Percentiles rank a stretch among this genome's conserved stretches.
Conservation (phyloP, 2,888 invertebrate species). For the Agonopterix heracliana region DNA sequence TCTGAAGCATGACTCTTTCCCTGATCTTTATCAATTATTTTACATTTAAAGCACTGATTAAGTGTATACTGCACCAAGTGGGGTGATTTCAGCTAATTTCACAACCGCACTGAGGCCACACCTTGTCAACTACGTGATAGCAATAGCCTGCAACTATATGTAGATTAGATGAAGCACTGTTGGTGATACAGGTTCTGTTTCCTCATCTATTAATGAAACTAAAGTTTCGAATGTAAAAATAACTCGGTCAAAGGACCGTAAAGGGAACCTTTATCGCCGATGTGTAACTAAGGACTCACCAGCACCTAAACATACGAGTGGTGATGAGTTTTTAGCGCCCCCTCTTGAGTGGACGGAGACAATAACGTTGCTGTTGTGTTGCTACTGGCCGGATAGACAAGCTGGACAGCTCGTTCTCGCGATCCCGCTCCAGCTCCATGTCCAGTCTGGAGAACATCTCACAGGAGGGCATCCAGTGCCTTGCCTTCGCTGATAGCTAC, state of each 20-base stretch:
- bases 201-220: not conserved
- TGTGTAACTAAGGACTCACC: not conserved
- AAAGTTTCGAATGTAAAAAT: too few relatives aligned
- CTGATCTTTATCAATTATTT: slow-evolving; percentile 10
- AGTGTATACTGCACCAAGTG: slow-evolving; percentile 36
- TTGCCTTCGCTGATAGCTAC: slow-evolving; percentile 97
- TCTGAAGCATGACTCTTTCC: slow-evolving; percentile 43
- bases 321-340: not conserved
- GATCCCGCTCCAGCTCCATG: slow-evolving; percentile 98
- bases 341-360: slow-evolving; percentile 19
- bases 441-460: slow-evolving; percentile 98
- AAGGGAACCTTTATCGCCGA: too few relatives aligned
- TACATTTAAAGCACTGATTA: slow-evolving; percentile 19
- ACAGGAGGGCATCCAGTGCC: slow-evolving; percentile 96
- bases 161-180: slow-evolving; percentile 31
- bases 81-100: slow-evolving; percentile 66
- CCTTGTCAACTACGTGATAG: slow-evolving; percentile 38
- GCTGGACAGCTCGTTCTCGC: slow-evolving; percentile 96
- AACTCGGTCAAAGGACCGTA: too few relatives aligned
- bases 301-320: not conserved
- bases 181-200: slow-evolving; percentile 5
- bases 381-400: slow-evolving; percentile 90
- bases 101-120: slow-evolving; percentile 52
- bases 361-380: slow-evolving; percentile 52
- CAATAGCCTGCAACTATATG: slow-evolving; percentile 46